These are phyloP conservation scores for Typhlomys cinereus DNA, from an alignment of 2,113 vertebrate genomes.

Conservation along the genomic window DNA sequence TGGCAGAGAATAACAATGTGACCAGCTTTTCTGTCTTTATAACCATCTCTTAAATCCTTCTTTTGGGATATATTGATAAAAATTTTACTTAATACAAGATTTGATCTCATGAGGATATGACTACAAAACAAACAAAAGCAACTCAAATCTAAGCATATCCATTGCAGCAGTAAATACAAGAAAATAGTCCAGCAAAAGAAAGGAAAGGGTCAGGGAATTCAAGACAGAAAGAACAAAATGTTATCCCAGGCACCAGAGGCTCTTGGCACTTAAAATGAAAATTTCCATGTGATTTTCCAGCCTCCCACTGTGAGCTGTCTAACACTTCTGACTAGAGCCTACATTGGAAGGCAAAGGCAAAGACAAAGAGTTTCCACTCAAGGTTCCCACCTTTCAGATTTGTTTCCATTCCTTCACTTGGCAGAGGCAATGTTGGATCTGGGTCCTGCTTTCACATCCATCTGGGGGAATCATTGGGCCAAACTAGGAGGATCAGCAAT, in stretches of 20 bases:
- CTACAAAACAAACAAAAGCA: background rate
- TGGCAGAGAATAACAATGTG: background rate
- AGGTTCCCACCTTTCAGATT: constrained; percentile 65
- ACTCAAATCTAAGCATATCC: background rate
- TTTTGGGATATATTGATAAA: background rate
- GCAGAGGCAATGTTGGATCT: constrained; percentile 29
- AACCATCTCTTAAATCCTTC: background rate
- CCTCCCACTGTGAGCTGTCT: constrained; percentile 11
- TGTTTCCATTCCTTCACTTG: constrained; percentile 71
- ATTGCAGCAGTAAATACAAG: background rate
- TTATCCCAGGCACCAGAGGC: background rate
- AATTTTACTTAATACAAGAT: background rate
- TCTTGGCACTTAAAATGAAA: constrained; percentile 31
- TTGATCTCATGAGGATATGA: background rate
- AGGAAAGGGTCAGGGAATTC: constrained; percentile 6
- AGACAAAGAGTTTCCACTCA: constrained; percentile 57
- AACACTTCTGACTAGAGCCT: constrained; percentile 32
- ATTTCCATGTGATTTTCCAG: constrained; percentile 48
- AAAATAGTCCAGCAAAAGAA: constrained; percentile 20
- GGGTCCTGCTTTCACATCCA: constrained; percentile 19
- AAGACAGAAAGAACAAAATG: constrained; percentile 27
- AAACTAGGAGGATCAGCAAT: constrained; percentile 52
- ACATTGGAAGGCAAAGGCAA: constrained; percentile 48
- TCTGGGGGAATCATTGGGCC: constrained; percentile 61
- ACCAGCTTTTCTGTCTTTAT: background rate